These are phyloP conservation scores for Tinea trinotella DNA, from an alignment of 2,888 invertebrate species.

Conservation along the genomic window DNA sequence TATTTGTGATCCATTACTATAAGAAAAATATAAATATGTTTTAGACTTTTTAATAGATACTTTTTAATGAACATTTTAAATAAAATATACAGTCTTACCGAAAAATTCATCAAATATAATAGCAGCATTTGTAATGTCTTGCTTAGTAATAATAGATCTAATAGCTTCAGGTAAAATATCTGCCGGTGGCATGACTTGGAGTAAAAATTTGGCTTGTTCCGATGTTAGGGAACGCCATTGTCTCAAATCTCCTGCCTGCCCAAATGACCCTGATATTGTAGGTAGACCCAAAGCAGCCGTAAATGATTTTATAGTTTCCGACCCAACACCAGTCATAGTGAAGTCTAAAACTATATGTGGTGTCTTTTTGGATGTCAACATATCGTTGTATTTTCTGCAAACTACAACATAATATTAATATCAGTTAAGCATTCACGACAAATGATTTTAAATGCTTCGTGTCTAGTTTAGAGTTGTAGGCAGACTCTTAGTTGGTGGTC, in stretches of 20 bases:
- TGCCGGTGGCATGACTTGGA: constrained; percentile 89
- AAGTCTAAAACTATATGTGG: constrained; percentile 88
- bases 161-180: constrained; percentile 89
- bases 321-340: constrained; percentile 84
- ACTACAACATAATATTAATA: constrained; percentile 53
- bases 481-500: too few relatives aligned
- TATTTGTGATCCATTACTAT: constrained; percentile 95
- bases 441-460: too few relatives aligned
- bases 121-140: constrained; percentile 93
- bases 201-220: constrained; percentile 80
- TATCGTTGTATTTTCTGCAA: constrained; percentile 80
- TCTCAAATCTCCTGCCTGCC: constrained; percentile 85
- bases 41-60: too few relatives aligned
- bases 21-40: constrained; percentile 28
- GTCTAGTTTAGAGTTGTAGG: too few relatives aligned
- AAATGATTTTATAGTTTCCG: constrained; percentile 89
- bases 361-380: constrained; percentile 74
- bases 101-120: constrained; percentile 92
- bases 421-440: constrained; percentile 2
- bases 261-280: constrained; percentile 88
- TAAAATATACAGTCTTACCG: constrained; percentile 59
- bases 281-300: constrained; percentile 85
- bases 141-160: constrained; percentile 82
- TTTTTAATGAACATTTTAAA: too few relatives aligned
- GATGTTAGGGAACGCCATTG: constrained; percentile 84